These are phyloP conservation scores for Ceraclea dissimilis DNA, from an alignment of 2,888 invertebrate species.

Conservation along the genomic window DNA sequence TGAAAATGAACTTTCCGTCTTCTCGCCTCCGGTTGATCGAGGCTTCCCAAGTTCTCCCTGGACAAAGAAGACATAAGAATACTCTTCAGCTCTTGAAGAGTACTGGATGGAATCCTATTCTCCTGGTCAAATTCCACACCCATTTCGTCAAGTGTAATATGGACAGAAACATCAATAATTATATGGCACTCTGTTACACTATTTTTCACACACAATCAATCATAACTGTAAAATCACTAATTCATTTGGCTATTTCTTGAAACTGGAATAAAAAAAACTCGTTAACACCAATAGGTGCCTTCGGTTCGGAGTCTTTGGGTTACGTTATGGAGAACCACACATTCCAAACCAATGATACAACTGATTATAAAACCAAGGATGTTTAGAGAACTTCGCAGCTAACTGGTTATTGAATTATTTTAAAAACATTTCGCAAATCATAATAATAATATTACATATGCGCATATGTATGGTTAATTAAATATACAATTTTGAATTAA, in stretches of 20 bases:
- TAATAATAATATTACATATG: no score
- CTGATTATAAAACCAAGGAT: not conserved
- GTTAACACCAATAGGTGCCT: no score
- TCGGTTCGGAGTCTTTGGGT: no score
- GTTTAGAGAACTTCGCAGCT: constrained; percentile 1
- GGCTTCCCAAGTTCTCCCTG: constrained; percentile 47
- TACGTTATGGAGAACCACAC: not conserved
- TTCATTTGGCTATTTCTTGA: no score
- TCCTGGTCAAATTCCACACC: constrained; percentile 27
- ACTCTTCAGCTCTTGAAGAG: constrained; percentile 46
- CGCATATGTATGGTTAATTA: no score
- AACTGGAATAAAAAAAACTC: no score
- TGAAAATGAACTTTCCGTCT: constrained; percentile 34
- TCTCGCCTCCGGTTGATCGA: constrained; percentile 35
- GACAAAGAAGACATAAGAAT: constrained; percentile 50
- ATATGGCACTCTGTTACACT: not conserved
- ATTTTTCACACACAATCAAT: not conserved
- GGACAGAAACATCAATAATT: not conserved
- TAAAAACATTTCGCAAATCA: no score
- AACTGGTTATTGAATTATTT: not conserved
- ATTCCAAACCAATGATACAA: not conserved
- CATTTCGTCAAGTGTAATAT: constrained; percentile 4
- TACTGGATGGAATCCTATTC: constrained; percentile 41
- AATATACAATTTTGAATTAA: no score
- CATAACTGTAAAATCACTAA: not conserved